Percentiles rank a stretch among this genome's conserved stretches.
Evolutionary conservation across 2,113 vertebrate genomes (phyloP).

Genomic region (Siphamia tubifer): DNA sequence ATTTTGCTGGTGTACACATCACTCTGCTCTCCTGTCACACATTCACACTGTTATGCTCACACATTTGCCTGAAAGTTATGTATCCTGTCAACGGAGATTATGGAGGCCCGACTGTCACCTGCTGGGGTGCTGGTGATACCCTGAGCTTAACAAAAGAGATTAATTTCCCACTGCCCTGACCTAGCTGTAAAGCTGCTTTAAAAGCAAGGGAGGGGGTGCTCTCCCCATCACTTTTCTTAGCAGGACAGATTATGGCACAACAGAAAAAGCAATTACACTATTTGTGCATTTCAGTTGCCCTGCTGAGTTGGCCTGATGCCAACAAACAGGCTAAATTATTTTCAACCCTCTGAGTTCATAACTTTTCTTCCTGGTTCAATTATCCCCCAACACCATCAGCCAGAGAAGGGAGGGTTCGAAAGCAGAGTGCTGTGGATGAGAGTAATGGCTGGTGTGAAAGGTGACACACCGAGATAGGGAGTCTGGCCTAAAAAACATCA

Average conservation of each 20-base stretch:
- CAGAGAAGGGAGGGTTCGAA: conserved; percentile 10
- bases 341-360: conserved; percentile 47
- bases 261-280: conserved; percentile 77
- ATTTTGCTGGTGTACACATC: background rate
- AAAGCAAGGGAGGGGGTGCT: conserved; percentile 20
- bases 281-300: conserved; percentile 64
- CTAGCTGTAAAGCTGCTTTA: conserved; percentile 64
- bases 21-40: background rate
- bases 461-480: conserved; percentile 38
- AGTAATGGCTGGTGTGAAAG: conserved; percentile 49
- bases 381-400: conserved; percentile 46
- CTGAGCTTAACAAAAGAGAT: conserved; percentile 73
- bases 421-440: conserved; percentile 36
- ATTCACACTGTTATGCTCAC: background rate
- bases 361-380: conserved; percentile 46
- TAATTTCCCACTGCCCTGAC: conserved; percentile 70
- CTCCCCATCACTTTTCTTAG: conserved; percentile 52
- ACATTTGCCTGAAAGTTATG: conserved; percentile 17
- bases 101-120: conserved; percentile 44
- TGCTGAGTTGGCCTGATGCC: conserved; percentile 46
- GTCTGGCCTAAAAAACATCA: conserved; percentile 44
- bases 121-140: conserved; percentile 59
- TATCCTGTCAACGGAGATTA: conserved; percentile 56
- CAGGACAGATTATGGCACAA: conserved; percentile 63
- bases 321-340: conserved; percentile 48